Conservation (phyloP, 2,113 vertebrate genomes). For the Numenius arquata region DNA sequence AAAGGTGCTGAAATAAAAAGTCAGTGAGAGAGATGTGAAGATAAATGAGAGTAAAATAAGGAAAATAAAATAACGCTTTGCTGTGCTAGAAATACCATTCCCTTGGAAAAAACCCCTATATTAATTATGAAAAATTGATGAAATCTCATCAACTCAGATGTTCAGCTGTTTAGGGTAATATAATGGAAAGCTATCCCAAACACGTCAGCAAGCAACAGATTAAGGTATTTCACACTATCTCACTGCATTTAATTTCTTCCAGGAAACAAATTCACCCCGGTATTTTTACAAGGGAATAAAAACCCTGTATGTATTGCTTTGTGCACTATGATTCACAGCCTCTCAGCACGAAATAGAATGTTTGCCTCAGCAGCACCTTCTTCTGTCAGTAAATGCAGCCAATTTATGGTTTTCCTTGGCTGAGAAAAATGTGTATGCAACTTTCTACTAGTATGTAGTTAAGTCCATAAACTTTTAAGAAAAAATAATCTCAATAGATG, state of each 20-base stretch:
- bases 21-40: background rate
- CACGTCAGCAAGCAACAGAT: constrained; percentile 53
- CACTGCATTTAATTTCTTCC: constrained; percentile 44
- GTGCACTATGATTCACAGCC: constrained; percentile 16
- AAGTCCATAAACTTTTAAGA: background rate
- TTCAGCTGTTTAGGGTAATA: constrained; percentile 39
- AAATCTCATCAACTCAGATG: constrained; percentile 50
- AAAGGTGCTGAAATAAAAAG: constrained; percentile 50
- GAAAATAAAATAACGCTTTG: constrained; percentile 5
- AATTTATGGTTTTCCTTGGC: constrained; percentile 27
- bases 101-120: background rate
- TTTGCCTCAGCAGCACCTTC: constrained; percentile 40
- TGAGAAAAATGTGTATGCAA: background rate
- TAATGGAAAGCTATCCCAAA: constrained; percentile 61
- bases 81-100: background rate
- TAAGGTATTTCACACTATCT: constrained; percentile 50
- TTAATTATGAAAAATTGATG: constrained; percentile 62
- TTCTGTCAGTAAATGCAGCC: constrained; percentile 1
- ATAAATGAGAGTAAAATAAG: constrained; percentile 12
- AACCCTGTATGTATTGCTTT: background rate
- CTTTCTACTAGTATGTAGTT: background rate
- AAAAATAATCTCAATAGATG: background rate
- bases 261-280: constrained; percentile 13
- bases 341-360: constrained; percentile 1
- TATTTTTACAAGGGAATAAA: constrained; percentile 45